These are phyloP conservation scores for Dicyrtomina minuta DNA, from an alignment of 2,888 invertebrate species.

Conservation along the genomic window DNA sequence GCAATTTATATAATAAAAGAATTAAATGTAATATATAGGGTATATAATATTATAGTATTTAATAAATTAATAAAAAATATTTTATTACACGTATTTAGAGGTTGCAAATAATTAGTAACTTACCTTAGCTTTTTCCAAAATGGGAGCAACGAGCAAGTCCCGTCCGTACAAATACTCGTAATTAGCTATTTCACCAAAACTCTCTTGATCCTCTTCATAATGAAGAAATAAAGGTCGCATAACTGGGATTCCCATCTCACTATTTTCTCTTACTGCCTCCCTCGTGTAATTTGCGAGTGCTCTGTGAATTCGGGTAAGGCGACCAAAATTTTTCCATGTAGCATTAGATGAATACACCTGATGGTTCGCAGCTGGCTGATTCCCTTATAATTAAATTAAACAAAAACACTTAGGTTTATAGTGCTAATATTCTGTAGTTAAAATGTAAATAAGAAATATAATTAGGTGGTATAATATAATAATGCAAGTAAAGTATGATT, in stretches of 20 bases:
- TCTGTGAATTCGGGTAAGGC: slow-evolving; percentile 47
- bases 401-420: too few species aligned
- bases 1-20: background rate
- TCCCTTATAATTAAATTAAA: too few species aligned
- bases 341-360: slow-evolving; percentile 51
- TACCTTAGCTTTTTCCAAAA: slow-evolving; percentile 22
- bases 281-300: slow-evolving; percentile 47
- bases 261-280: slow-evolving; percentile 33
- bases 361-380: slow-evolving; percentile 49
- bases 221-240: slow-evolving; percentile 53
- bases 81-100: too few species aligned
- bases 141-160: slow-evolving; percentile 52
- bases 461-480: too few species aligned
- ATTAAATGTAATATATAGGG: background rate
- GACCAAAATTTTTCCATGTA: slow-evolving; percentile 49
- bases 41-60: background rate
- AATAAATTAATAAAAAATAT: too few species aligned
- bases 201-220: slow-evolving; percentile 42
- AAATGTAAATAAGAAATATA: background rate
- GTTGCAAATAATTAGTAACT: background rate
- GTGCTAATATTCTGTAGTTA: too few species aligned
- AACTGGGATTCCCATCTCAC: slow-evolving; percentile 44
- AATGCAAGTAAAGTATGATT: too few species aligned
- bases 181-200: slow-evolving; percentile 23
- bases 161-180: slow-evolving; percentile 52